Evolutionary conservation across 2,888 invertebrate genomes (phyloP).

Genomic region (Chymomyza fuscimana): DNA sequence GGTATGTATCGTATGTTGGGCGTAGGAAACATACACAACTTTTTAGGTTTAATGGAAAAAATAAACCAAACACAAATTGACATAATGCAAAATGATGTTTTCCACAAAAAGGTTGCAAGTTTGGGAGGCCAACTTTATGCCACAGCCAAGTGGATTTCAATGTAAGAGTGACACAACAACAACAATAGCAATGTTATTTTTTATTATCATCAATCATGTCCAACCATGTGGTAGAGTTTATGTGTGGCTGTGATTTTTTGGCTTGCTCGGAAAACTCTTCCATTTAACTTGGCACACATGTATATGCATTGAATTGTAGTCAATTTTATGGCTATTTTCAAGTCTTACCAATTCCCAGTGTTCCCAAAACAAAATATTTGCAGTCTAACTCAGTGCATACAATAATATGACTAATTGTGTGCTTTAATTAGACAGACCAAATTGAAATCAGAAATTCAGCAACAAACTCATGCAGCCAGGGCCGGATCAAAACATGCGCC

Average conservation of each 20-base stretch:
- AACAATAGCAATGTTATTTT: not conserved
- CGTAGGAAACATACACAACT: not conserved
- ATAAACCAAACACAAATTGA: not conserved
- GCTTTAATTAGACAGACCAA: conserved; percentile 19
- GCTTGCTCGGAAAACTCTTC: not conserved
- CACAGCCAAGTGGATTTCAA: not conserved
- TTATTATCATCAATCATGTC: not conserved
- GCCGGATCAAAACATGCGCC: no score
- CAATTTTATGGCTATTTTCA: not conserved
- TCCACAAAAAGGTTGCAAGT: not conserved
- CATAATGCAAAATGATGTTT: not conserved
- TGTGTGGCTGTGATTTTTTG: not conserved
- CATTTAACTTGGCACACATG: not conserved
- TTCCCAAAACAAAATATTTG: not conserved
- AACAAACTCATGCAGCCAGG: not conserved
- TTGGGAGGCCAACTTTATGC: not conserved
- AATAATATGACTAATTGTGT: not conserved
- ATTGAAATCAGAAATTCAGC: conserved; percentile 25
- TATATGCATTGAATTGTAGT: not conserved
- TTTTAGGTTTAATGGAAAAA: not conserved
- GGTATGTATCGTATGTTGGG: not conserved
- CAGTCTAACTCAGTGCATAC: not conserved
- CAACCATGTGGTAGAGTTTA: not conserved
- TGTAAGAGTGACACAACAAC: not conserved
- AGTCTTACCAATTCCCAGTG: not conserved